Evolutionary conservation across 2,888 invertebrate species (phyloP), one percentile per base, ranked within the genome.

Genomic region (Chironomus tentans): DNA sequence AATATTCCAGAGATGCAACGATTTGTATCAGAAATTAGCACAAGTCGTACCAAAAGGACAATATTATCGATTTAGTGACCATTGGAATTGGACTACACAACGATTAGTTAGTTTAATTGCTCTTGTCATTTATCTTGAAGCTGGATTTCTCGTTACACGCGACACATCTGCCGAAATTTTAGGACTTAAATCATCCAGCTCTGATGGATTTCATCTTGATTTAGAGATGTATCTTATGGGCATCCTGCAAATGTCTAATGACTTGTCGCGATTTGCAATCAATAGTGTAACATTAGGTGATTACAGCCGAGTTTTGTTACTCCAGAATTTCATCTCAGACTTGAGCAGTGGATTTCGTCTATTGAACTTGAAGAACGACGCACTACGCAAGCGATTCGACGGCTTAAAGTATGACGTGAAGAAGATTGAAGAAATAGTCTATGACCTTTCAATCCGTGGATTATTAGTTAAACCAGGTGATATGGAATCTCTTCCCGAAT

Each of bases 351-450:
- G 95, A 0, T 97, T 96, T 82, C 90, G 95, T 81, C 85, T 96
- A 76, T 83, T 97, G 13, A 97, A 95, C 82, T 85, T 97, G 71
- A 97, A 97, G 83, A 97, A 97, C 83, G 96, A 96, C 81, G 88
- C 89, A 5, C 84, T 97, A 3, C 87, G 96, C 73, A 95, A 95
- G 81, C 87, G 92, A 13, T 96, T 92, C 80, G 96, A 97, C 84
- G 91, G 89, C 2, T 24, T 97, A 2, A 93, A 96, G 79, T 97
- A 97, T 81, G 95, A 96, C 81, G 91, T 96, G 22, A 96, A 96
- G 83, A 97, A 96, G 83, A 93, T 96, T 15, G 97, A 97, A 81
- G 94, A 95, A 82, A 92, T 95, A 0, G 94, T 93, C 0, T 95
- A 95, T 80, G 95, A 95, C 81, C 87, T 95, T 61, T 92, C 92